Base-by-base conservation (phyloP, 2,797 vertebrate species). In the Columba guinea region DNA sequence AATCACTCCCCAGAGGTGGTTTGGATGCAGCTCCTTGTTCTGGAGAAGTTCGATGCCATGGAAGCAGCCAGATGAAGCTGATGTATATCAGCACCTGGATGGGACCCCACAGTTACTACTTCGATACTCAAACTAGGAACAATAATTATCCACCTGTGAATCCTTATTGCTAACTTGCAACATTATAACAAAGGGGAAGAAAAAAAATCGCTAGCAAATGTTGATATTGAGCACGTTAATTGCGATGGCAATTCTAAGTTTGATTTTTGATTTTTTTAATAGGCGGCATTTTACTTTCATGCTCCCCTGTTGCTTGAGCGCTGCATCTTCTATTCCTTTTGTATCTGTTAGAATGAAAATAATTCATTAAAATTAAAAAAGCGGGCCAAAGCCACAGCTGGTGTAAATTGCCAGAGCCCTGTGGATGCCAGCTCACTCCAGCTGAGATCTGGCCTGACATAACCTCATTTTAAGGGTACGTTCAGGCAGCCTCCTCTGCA, bases 291-390 rank as follows among this genome's bases (percentile, higher is more conserved):
- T 95, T 74, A 79, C 92, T 93, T 76, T 41, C 83, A 6, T 12
- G 59, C 74, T 96, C 89, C 87, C 91, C 80, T 69, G 73, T 87
- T 56, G 27, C 91, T 60, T 10, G 28, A 59, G 58, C 0, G 0
- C 84, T 34, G 78, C 15, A 0, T 81, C 88, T 94, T 82, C 23
- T 3, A 18, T 78, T 93, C 87, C 82, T 92, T 91, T 90, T 70
- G 6, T 10, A 79, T 90, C 80, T 48, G 18, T 62, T 49, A 84
- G 62, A 69, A 73, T 69, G 91, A 79, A 94, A 95, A 95, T 91
- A 94, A 96, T 95, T 91, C 95, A 93, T 96, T 96, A 96, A 91
- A 95, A 94, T 93, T 90, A 91, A 94, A 91, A 71, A 87, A 69
- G 76, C 17, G 13, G 94, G 94, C 89, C 94, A 96, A 94, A 96